Evolutionary conservation across 2,113 vertebrate genomes (phyloP), one percentile per base, ranked within the genome.

Genomic region (Girardinichthys multiradiatus): DNA sequence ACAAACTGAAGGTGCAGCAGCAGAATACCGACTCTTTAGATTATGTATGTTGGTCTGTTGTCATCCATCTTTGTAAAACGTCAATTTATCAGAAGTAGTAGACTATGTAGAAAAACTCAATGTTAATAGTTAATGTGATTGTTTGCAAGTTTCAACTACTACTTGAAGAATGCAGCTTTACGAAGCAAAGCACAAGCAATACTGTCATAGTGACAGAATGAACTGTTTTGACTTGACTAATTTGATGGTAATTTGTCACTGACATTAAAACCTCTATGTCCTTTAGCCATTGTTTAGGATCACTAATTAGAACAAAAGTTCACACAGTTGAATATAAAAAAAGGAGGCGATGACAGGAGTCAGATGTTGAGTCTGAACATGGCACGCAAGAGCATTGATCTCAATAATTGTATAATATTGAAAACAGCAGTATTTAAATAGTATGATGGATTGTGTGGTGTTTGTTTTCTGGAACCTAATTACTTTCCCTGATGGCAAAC

Each of bases 151-250:
- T 59, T 28, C 14, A 28, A 3, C 27, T 60, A 17, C 14, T 29
- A 30, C 28, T 3, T 19, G 7, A 19, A 30, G 14, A 19, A 21
- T 2, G 2, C 33, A 17, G 1, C 30, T 27, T 28, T 60, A 4
- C 4, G 21, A 58, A 26, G 6, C 12, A 29, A 5, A 9, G 29
- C 17, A 30, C 1, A 21, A 60, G 24, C 29, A 60, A 19, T 11
- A 65, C 7, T 64, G 30, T 5, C 68, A 70, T 70, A 73, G 54
- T 69, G 42, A 83, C 62, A 68, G 27, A 69, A n/a, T n/a, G n/a
- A n/a, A n/a, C n/a, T n/a, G 24, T 54, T 54, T 54, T 54, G 48
- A 51, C 21, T 10, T 24, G 21, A 9, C 24, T 7, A n/a, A 51
- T 51, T 51, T 51, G 21, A 51, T 51, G 39, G 7, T 51, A 4